A percentile compares a stretch with the other conserved stretches of the same genome.
Evolutionary conservation across 2,797 vertebrate species (phyloP).

Genomic region (Phalloptychus januarius): DNA sequence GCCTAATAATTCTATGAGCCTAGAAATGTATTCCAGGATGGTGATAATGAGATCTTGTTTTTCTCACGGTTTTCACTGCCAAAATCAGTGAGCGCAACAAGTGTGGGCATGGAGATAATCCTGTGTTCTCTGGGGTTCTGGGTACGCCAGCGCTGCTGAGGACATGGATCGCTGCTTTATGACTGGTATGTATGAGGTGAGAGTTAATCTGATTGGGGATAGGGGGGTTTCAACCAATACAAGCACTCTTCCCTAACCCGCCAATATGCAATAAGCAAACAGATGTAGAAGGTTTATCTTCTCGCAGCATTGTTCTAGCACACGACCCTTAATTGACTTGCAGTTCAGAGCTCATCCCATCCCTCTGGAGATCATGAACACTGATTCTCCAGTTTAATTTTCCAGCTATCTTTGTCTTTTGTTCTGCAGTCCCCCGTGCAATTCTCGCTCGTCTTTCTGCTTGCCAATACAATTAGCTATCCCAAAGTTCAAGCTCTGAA

Average conservation of each 20-base stretch:
- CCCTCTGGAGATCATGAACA: constrained; percentile 47
- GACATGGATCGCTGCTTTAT: constrained; percentile 31
- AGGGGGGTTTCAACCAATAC: constrained; percentile 18
- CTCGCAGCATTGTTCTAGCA: constrained; percentile 31
- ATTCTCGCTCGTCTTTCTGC: constrained; percentile 10
- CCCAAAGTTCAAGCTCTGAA: constrained; percentile 33
- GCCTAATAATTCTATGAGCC: background rate
- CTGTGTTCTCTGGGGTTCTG: constrained; percentile 20
- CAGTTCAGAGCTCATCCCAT: constrained; percentile 41
- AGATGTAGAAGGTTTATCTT: constrained; percentile 47
- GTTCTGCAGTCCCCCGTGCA: constrained; percentile 15
- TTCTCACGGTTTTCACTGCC: constrained; percentile 10
- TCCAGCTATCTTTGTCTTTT: constrained; percentile 32
- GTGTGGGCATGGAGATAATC: constrained; percentile 43
- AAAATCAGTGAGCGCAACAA: constrained; percentile 13
- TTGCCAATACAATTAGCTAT: constrained; percentile 67
- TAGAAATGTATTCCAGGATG: background rate
- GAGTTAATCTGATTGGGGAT: constrained; percentile 38
- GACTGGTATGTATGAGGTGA: constrained; percentile 32
- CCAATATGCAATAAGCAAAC: constrained; percentile 6
- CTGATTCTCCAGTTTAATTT: constrained; percentile 50
- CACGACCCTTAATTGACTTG: constrained; percentile 48
- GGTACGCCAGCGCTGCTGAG: background rate
- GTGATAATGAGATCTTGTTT: constrained; percentile 30
- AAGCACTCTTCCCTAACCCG: background rate